These are phyloP conservation scores for Pungitius pungitius DNA, from an alignment of 2,113 vertebrate genomes.

Conservation along the genomic window DNA sequence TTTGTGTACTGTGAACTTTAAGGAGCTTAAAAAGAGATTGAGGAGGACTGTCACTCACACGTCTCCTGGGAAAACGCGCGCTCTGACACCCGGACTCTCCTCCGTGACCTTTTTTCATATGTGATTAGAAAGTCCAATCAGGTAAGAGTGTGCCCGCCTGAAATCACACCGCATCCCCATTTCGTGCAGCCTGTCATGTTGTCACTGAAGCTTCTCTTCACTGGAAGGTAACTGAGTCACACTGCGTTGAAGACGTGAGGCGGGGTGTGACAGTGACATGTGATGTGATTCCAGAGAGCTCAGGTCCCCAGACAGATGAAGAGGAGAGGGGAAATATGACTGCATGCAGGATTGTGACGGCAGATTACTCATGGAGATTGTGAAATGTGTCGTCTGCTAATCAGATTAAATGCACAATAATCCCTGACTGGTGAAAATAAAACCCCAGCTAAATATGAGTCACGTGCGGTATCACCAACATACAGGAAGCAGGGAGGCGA, in stretches of 20 bases:
- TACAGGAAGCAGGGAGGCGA: conserved; percentile 34
- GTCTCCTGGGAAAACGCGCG: conserved; percentile 29
- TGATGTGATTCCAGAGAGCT: conserved; percentile 50
- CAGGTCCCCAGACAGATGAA: conserved; percentile 44
- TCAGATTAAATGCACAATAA: conserved; percentile 68
- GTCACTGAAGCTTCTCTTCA: conserved; percentile 34
- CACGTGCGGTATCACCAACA: conserved; percentile 23
- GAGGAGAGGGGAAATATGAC: conserved; percentile 37
- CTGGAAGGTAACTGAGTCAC: conserved; percentile 29
- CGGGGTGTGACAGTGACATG: conserved; percentile 52
- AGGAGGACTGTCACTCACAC: conserved; percentile 55
- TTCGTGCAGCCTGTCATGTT: conserved; percentile 60
- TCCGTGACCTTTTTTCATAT: conserved; percentile 62
- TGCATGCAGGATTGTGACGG: conserved; percentile 49
- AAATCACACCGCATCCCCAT: conserved; percentile 52
- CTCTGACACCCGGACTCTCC: conserved; percentile 40
- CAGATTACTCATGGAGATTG: conserved; percentile 66
- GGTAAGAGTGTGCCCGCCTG: conserved; percentile 45
- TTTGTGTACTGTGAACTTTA: conserved; percentile 50
- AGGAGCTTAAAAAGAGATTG: conserved; percentile 64
- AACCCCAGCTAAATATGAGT: conserved; percentile 13
- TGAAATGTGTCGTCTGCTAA: conserved; percentile 68
- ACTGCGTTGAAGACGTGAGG: conserved; percentile 26
- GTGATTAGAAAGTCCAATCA: conserved; percentile 69
- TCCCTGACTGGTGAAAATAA: conserved; percentile 31